Evolutionary conservation across 2,888 invertebrate genomes (phyloP), one percentile per base, ranked within the genome.

Genomic region (Lycia hirtaria): DNA sequence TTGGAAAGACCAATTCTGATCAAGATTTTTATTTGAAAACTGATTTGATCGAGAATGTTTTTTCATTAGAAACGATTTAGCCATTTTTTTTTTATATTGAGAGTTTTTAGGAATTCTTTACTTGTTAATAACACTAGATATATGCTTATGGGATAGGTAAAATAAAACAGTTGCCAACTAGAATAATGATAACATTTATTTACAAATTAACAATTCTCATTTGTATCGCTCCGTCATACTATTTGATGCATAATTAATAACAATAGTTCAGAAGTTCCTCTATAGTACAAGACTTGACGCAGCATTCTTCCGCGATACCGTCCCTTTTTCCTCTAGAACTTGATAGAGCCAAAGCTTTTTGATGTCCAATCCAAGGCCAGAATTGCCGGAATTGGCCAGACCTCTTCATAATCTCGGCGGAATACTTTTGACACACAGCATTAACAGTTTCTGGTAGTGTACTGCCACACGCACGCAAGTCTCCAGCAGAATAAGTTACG

Each of bases 241-340:
- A 37, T n/a, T 37, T 5, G n/a, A 37, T 4, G 10, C 7, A 40
- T 1, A 14, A 10, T 22, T 7, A 10, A 10, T n/a, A 35, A 17
- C 61, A 64, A 43, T 62, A 64, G 7, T 40, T 30, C 2, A 56
- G 43, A 1, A 65, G 56, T 43, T 62, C 62, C 5, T 47, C 26
- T 4, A 60, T 28, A 19, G 62, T 38, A 45, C 65, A 65, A 1
- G 60, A 37, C 33, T 65, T 65, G 0, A 50, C 32, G 9, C 65
- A 65, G 62, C 65, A 62, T 44, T 65, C 65, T n/a, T 37, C 37
- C 5, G 54, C 62, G 1, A 65, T 56, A 1, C 65, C 65, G 17
- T 17, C 7, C 6, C 62, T 55, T 32, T 62, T 65, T 28, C 60
- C 62, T 26, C 62, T 57, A 0, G 33, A 32, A 32, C 56, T 48